These are phyloP conservation scores for Bos javanicus DNA, from an alignment of 2,113 vertebrate genomes.

Conservation along the genomic window DNA sequence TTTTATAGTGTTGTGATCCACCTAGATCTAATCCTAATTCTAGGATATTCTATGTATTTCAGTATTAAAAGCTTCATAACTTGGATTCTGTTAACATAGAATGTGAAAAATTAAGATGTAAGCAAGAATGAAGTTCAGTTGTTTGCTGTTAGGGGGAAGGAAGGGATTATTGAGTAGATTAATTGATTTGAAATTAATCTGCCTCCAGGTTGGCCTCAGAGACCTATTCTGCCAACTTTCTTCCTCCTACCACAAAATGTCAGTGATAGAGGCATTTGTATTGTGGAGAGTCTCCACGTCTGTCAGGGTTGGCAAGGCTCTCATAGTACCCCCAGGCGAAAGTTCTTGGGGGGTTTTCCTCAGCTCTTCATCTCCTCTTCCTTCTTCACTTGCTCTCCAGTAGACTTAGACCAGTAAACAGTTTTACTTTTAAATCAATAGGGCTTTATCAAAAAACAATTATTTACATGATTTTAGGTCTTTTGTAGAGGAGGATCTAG, in stretches of 20 bases:
- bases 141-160: not conserved
- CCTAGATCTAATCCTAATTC: not conserved
- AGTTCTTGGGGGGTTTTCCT: not conserved
- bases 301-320: not conserved
- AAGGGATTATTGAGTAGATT: not conserved
- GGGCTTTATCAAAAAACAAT: not conserved
- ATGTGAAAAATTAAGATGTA: not conserved
- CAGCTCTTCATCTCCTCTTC: not conserved
- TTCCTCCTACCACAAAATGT: not conserved
- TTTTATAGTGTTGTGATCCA: not conserved
- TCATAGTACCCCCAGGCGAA: not conserved
- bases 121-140: not conserved
- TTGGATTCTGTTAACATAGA: not conserved
- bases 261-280: not conserved
- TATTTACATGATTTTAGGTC: not conserved
- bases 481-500: conserved; percentile 13
- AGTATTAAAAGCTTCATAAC: not conserved
- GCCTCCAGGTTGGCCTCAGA: not conserved
- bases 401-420: not conserved
- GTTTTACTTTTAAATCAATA: conserved; percentile 29
- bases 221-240: not conserved
- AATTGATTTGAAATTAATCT: conserved; percentile 12
- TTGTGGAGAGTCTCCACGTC: not conserved
- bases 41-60: not conserved
- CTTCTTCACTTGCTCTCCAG: not conserved